Percentiles rank a stretch among this genome's conserved stretches.
Conservation (phyloP, 2,113 vertebrate species). For the Calidris pugnax region DNA sequence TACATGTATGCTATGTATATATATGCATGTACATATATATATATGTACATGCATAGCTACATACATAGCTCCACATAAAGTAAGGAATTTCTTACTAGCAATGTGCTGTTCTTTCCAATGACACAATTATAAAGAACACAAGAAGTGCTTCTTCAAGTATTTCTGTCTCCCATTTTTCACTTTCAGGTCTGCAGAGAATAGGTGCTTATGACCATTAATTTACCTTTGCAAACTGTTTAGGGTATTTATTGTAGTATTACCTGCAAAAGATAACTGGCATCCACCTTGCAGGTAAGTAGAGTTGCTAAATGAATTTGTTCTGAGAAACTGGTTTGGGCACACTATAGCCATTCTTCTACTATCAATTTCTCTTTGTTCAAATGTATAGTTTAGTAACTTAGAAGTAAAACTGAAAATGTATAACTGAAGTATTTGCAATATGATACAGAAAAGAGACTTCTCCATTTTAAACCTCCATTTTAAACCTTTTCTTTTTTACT, state of each 20-base stretch:
- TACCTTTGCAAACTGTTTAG: background rate
- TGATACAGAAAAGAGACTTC: background rate
- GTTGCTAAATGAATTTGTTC: background rate
- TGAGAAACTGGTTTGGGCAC: background rate
- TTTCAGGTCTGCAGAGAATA: background rate
- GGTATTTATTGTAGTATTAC: background rate
- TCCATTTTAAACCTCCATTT: background rate
- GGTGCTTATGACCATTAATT: background rate
- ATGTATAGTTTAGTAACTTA: background rate
- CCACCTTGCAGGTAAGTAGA: background rate
- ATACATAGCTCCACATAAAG: background rate
- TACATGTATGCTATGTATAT: no score
- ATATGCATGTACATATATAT: no score
- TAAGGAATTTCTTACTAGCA: background rate
- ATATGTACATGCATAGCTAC: background rate
- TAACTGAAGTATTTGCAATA: background rate
- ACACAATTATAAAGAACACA: background rate
- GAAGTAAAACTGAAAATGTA: background rate
- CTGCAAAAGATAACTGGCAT: background rate
- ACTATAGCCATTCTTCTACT: background rate
- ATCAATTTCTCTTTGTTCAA: background rate
- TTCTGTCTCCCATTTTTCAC: background rate
- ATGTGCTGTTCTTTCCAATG: background rate
- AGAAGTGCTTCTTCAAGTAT: background rate
- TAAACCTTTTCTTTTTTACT: background rate